These are phyloP conservation scores for Poicephalus meyeri DNA, from an alignment of 2,113 vertebrate species.

Conservation along the genomic window DNA sequence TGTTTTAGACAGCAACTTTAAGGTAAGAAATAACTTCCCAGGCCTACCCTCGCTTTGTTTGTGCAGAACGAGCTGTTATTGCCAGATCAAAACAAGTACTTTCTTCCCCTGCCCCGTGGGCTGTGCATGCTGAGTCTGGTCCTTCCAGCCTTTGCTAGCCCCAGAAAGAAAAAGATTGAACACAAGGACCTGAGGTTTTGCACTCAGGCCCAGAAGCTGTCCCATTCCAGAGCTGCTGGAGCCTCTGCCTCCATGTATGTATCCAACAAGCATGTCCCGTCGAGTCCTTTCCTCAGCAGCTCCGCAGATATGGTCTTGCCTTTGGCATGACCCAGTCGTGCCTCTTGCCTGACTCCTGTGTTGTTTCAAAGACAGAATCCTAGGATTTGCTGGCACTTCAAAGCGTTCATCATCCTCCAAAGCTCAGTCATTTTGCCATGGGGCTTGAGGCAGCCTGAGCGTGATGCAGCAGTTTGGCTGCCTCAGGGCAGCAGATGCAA, in stretches of 20 bases:
- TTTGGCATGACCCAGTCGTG: background rate
- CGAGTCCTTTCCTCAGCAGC: background rate
- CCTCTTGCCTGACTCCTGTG: background rate
- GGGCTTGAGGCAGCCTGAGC: background rate
- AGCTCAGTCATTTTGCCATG: background rate
- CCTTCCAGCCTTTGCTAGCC: background rate
- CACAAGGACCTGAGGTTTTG: background rate
- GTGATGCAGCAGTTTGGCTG: slow-evolving; percentile 3
- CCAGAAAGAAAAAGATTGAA: background rate
- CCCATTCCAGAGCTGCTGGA: background rate
- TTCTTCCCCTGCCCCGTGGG: background rate
- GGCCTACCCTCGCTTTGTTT: background rate
- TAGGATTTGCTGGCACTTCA: background rate
- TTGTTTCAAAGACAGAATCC: background rate
- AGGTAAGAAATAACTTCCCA: background rate
- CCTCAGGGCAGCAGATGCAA: slow-evolving; percentile 30
- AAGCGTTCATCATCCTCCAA: background rate
- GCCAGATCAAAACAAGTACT: background rate
- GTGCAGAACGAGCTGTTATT: background rate
- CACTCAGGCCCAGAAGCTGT: background rate
- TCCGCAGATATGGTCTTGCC: background rate
- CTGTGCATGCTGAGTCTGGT: slow-evolving; percentile 29
- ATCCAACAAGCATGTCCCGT: background rate
- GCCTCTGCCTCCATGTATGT: accelerated
- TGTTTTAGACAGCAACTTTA: background rate